Conservation (phyloP, 2,797 vertebrate species). For the Varecia variegata region DNA sequence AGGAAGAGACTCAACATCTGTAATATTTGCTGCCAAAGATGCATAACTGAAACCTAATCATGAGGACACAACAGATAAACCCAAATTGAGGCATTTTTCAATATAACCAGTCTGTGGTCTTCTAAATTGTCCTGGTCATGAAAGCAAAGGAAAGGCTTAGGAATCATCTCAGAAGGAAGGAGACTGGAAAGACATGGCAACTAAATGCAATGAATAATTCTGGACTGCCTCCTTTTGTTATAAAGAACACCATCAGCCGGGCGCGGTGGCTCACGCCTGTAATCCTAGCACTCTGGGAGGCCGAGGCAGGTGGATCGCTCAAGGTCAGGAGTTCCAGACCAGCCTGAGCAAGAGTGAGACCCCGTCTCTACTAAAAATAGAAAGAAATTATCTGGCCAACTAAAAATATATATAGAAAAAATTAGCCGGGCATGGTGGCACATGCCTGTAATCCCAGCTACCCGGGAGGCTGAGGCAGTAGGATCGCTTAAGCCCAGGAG, state of each 20-base stretch:
- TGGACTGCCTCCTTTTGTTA: background rate
- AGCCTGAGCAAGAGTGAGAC: too few species aligned
- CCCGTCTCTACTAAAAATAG: too few species aligned
- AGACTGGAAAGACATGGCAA: background rate
- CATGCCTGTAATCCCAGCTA: too few species aligned
- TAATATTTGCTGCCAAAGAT: constrained; percentile 21
- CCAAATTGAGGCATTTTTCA: background rate
- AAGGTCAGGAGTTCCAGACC: too few species aligned
- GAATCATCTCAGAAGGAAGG: constrained; percentile 23
- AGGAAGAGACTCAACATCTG: constrained; percentile 12
- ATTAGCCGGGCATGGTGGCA: too few species aligned
- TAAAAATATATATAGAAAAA: too few species aligned
- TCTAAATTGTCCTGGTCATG: constrained; percentile 1
- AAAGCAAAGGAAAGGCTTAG: constrained; percentile 5
- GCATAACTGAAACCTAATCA: background rate
- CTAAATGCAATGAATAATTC: background rate
- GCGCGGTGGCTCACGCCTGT: too few species aligned
- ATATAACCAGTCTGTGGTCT: background rate
- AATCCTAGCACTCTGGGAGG: too few species aligned
- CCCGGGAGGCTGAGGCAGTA: too few species aligned
- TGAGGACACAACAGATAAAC: constrained; percentile 45
- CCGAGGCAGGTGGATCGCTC: too few species aligned
- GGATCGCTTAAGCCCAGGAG: too few species aligned
- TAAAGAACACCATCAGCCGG: background rate
- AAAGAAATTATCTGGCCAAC: too few species aligned